Evolutionary conservation across 2,113 vertebrate species (phyloP), one percentile per base, ranked within the genome.

Genomic region (Acanthochromis polyacanthus): DNA sequence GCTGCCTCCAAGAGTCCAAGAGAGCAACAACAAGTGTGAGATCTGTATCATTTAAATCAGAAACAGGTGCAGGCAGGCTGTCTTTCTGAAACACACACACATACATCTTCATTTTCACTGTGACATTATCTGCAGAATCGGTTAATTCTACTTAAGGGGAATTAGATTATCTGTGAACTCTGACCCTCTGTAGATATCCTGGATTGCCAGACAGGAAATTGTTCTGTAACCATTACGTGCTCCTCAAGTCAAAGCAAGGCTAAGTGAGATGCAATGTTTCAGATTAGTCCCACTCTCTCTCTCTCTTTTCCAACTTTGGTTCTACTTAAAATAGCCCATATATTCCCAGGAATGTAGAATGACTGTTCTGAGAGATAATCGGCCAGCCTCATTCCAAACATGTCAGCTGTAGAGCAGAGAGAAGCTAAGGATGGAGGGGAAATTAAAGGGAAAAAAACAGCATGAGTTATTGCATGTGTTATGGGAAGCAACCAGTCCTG

Each of bases 11-110:
- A 76, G 40, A 80, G 67, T 80, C 76, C 55, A 71, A 55, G 71
- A 64, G 53, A 75, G 70, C 50, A 45, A 76, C 78, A 82, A 68
- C 30, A 17, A 72, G 72, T 52, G 68, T 71, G 79, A 92, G 86
- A 80, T 89, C 72, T 84, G 80, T 87, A 88, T 92, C 88, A 61
- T 78, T 88, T 77, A 84, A 91, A 92, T 84, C 75, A 87, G 66
- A 84, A 88, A 82, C 91, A 87, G 82, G 91, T 84, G 87, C 48
- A 62, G 52, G 46, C 61, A 23, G 32, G 40, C 73, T 68, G 80
- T 76, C 59, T 68, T 19, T 59, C 51, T 25, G n/a, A n/a, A 58
- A 48, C 12, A 51, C 67, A 52, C 48, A 20, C 59, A 56, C 17
- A 50, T 36, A 73, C 70, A 75, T 76, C 64, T 63, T 69, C 15